Conservation (phyloP, 2,113 vertebrate genomes). For the Mugil cephalus region DNA sequence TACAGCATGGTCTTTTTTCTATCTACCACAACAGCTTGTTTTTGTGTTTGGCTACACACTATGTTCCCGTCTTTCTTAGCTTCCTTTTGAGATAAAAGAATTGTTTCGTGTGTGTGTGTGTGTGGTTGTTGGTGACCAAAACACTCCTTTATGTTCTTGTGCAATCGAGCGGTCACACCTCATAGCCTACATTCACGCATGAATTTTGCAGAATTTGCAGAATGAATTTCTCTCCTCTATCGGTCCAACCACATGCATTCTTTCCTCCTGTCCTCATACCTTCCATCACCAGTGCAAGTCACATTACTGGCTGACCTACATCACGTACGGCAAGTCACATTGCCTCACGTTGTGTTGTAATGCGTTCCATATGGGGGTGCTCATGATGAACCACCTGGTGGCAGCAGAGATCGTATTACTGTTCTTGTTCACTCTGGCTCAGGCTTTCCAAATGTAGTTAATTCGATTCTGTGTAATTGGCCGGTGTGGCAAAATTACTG, state of each 20-base stretch:
- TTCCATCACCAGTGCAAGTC: background rate
- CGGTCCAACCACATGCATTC: slow-evolving; percentile 5
- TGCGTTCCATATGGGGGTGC: slow-evolving; percentile 38
- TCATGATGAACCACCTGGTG: slow-evolving; percentile 44
- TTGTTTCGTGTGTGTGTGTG: background rate
- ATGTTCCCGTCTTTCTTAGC: background rate
- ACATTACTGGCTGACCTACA: slow-evolving; percentile 11
- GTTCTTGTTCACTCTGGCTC: background rate
- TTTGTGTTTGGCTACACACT: slow-evolving; percentile 1
- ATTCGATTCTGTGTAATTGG: slow-evolving; percentile 4
- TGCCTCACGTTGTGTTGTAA: slow-evolving; percentile 7
- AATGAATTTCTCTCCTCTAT: no score
- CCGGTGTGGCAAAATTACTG: background rate
- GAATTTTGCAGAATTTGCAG: no score
- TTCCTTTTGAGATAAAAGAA: background rate
- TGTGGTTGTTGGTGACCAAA: no score
- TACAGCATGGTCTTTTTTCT: slow-evolving; percentile 24
- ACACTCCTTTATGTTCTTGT: no score
- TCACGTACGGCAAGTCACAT: slow-evolving; percentile 4
- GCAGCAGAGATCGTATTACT: slow-evolving; percentile 31
- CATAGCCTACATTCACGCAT: no score
- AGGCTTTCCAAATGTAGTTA: background rate
- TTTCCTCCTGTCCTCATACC: slow-evolving; percentile 15
- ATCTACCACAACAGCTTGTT: background rate
- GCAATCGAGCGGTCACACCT: no score